Base-by-base conservation (phyloP, 2,113 vertebrate species). In the Chaetodon auriga region DNA sequence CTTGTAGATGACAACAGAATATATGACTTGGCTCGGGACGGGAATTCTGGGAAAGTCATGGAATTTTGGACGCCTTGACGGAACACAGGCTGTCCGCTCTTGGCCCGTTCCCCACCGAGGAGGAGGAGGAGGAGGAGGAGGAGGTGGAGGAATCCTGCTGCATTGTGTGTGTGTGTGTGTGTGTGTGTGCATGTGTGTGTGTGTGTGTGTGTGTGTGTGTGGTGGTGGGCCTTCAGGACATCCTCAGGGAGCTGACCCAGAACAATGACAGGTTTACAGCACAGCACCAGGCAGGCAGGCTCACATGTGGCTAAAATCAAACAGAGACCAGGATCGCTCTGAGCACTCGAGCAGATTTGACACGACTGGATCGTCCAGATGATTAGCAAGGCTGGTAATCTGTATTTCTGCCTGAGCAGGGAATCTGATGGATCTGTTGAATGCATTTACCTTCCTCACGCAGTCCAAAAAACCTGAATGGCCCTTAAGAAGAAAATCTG, bases 61-160 rank as follows among this genome's bases (percentile, higher is more conserved):
- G 93, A 95, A 93, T 91, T 94, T 95, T 95, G 94, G 95, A 96
- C 63, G 86, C 58, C 82, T 80, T 92, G 92, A 94, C 74, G 93
- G 94, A 95, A 96, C 93, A 93, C 92, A 95, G 92, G 85, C 94
- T 89, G 92, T 93, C 94, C 62, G 81, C 82, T 90, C 63, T 83
- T 91, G 90, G 92, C 87, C 81, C n/a, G 10, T 60, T 87, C 75
- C 70, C 77, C 66, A 60, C 51, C 16, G 57, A 87, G 38, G 51
- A 76, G 25, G 75, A 80, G 49, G 49, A 75, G 70, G 57, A 87
- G 38, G 51, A 76, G 25, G 75, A 80, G 68, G 49, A 68, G 58
- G 71, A 82, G 53, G 58, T 71, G 68, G 49, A 68, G 81, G 74
- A 63, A 70, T 83, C 62, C 53, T 82, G 30, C 68, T 83, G 81